phyloP scores from a whole-genome alignment of 2,797 vertebrate genomes.

The Etheostoma nigrum region DNA sequence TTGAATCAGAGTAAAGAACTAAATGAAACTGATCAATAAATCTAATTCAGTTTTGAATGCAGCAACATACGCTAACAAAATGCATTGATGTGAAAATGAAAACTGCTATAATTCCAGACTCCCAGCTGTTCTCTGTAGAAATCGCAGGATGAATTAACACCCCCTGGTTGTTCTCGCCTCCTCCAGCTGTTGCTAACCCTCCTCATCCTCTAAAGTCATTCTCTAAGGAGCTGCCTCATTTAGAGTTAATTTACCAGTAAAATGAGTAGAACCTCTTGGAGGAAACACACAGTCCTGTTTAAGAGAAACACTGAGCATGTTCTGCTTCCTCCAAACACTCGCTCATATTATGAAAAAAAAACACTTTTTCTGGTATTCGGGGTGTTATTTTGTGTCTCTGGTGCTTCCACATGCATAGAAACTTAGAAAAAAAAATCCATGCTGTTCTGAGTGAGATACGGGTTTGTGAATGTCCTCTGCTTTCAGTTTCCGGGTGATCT shows the following conservation, averaged over 20 bases:
- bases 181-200: slow-evolving; percentile 48
- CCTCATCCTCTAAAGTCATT: slow-evolving; percentile 16
- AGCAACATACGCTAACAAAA: background rate
- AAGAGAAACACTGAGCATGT: slow-evolving; percentile 5
- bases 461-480: too few species aligned
- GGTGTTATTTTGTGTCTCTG: too few species aligned
- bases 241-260: slow-evolving; percentile 58
- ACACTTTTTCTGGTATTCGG: too few species aligned
- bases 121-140: slow-evolving; percentile 33
- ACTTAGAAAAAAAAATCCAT: too few species aligned
- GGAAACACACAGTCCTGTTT: slow-evolving; percentile 18
- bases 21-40: slow-evolving; percentile 16
- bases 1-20: background rate
- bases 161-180: slow-evolving; percentile 28
- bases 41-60: slow-evolving; percentile 4
- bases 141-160: slow-evolving; percentile 39
- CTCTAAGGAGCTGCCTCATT: slow-evolving; percentile 49
- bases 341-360: too few species aligned
- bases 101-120: slow-evolving; percentile 19
- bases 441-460: too few species aligned
- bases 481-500: too few species aligned
- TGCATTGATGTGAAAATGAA: slow-evolving; percentile 12
- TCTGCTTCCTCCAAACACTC: slow-evolving; percentile 5
- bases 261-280: slow-evolving; percentile 41
- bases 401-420: too few species aligned